Conservation (phyloP, 2,797 vertebrate species). For the Dermochelys coriacea region DNA sequence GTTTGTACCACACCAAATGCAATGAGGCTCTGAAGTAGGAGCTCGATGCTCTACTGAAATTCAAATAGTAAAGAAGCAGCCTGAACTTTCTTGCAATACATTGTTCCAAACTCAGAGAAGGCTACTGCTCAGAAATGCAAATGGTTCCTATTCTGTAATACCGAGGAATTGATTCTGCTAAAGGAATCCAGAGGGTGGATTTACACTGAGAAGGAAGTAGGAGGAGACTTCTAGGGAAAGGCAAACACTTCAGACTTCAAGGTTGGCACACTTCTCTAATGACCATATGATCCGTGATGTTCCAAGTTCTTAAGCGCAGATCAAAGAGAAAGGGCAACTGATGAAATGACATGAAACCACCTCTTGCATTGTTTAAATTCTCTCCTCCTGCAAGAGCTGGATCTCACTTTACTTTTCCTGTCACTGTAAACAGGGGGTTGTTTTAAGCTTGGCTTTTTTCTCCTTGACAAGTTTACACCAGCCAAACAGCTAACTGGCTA, state of each 20-base stretch:
- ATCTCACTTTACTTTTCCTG: slow-evolving; percentile 70
- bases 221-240: slow-evolving; percentile 64
- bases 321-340: slow-evolving; percentile 79
- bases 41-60: fast-evolving
- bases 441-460: slow-evolving; percentile 50
- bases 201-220: slow-evolving; percentile 62
- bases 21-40: not conserved
- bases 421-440: slow-evolving; percentile 65
- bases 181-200: slow-evolving; percentile 58
- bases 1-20: slow-evolving; percentile 4
- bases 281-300: slow-evolving; percentile 71
- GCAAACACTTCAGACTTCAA: slow-evolving; percentile 81
- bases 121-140: fast-evolving
- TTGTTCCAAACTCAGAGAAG: not conserved
- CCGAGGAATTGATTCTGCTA: slow-evolving; percentile 7
- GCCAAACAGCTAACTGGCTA: slow-evolving; percentile 42
- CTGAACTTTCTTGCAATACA: not conserved
- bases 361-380: slow-evolving; percentile 72
- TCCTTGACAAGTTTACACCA: slow-evolving; percentile 55
- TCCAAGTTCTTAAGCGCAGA: slow-evolving; percentile 72
- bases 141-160: not conserved
- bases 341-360: slow-evolving; percentile 74
- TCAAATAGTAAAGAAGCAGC: not conserved
- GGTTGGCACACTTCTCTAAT: slow-evolving; percentile 76
- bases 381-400: slow-evolving; percentile 55